Conservation (phyloP, 2,888 invertebrate species). For the Habrosyne pyritoides region DNA sequence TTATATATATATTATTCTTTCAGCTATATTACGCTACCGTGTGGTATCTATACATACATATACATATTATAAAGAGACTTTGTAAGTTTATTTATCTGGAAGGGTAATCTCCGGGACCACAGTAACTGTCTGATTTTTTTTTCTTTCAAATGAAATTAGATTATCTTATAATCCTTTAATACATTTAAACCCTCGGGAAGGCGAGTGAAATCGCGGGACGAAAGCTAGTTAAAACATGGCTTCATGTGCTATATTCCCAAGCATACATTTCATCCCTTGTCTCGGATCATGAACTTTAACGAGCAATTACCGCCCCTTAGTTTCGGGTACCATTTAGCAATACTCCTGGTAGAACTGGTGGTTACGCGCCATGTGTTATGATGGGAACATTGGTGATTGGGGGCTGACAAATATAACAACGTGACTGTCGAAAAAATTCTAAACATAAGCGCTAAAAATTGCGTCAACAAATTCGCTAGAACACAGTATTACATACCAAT, state of each 20-base stretch:
- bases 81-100: too few species aligned
- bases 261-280: constrained; percentile 36
- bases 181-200: too few species aligned
- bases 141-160: too few species aligned
- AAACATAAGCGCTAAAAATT: neutral
- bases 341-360: neutral
- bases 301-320: constrained; percentile 49
- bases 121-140: too few species aligned
- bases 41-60: too few species aligned
- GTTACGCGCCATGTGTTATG: neutral
- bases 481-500: too few species aligned
- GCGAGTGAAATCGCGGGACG: too few species aligned
- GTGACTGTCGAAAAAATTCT: neutral
- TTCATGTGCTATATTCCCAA: constrained; percentile 36
- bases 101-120: too few species aligned
- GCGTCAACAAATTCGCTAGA: neutral
- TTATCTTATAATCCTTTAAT: too few species aligned
- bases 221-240: constrained; percentile 9
- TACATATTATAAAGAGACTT: too few species aligned
- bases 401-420: neutral
- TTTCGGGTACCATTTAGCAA: neutral
- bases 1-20: too few species aligned
- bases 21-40: too few species aligned
- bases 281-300: constrained; percentile 74
- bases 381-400: neutral